Base-by-base conservation (phyloP, 2,888 invertebrate species). In the Gastracanthus pulcherrimus region DNA sequence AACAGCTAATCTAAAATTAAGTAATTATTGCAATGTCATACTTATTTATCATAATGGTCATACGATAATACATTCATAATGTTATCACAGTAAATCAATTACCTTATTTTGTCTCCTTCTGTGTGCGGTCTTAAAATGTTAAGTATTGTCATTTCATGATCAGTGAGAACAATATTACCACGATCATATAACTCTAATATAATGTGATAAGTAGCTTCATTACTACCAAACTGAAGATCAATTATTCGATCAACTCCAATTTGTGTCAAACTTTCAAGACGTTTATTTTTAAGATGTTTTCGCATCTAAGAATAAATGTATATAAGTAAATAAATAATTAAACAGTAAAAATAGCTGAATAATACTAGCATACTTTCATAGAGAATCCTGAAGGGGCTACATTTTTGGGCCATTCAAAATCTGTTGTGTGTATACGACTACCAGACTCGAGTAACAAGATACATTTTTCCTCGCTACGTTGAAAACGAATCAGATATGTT, bases 371-470 rank as follows among this genome's bases (percentile, higher is more conserved):
- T 90, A 96, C 96, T 94, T 99, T 99, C 99, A 99, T 99, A 84
- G 98, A 97, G 90, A 99, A 99, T 0, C 98, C 98, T 0, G 98
- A 98, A 0, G 98, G 99, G 6, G 96, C 97, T 55, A 95, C 94
- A 94, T 98, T 98, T 92, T 99, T 99, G 0, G 99, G 99, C 99
- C 99, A 99, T 90, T 99, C 99, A 92, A 98, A 99, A 51, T 94
- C 96, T 13, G 99, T 99, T 5, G 96, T 96, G 90, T 99, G 99
- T 82, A 99, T 95, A 81, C 99, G 93, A 86, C 95, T 96, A 0
- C 98, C 99, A 0, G 99, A 99, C 92, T 99, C 99, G 41, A 99
- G 92, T 7, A 99, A 92, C 38, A 99, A 92, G 11, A 98, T 94
- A 72, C 94, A 94, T 92, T 99, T 99, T 87, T 96, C 95, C 89